Evolutionary conservation across 2,888 invertebrate genomes (phyloP).

Genomic region (Alcis repandata): DNA sequence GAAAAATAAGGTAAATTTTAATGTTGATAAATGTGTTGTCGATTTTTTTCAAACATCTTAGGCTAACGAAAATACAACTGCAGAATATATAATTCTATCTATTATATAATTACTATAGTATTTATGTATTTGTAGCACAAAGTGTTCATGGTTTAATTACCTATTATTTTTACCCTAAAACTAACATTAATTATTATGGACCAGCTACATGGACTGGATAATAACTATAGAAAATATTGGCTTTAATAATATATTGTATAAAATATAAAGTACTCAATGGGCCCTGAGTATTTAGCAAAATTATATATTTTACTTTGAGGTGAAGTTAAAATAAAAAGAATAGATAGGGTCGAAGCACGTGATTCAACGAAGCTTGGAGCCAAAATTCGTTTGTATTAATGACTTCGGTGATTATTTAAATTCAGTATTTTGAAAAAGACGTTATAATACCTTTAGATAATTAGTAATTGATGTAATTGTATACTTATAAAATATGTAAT

Average conservation of each 20-base stretch:
- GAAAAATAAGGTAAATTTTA: not conserved
- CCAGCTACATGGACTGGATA: slow-evolving; percentile 27
- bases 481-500: no score
- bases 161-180: not conserved
- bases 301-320: not conserved
- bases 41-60: not conserved
- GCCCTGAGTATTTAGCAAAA: not conserved
- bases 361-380: not conserved
- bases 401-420: not conserved
- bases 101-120: no score
- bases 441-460: no score
- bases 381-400: no score
- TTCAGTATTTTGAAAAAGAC: not conserved
- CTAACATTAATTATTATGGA: slow-evolving; percentile 25
- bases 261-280: not conserved
- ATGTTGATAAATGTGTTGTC: not conserved
- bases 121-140: not conserved
- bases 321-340: not conserved
- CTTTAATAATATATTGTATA: slow-evolving; percentile 18
- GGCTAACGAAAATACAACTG: not conserved
- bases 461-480: no score
- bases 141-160: not conserved
- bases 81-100: not conserved
- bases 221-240: slow-evolving; percentile 15
- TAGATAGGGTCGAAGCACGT: not conserved